Conservation (phyloP, 2,113 vertebrate species). For the Amazona guildingii region DNA sequence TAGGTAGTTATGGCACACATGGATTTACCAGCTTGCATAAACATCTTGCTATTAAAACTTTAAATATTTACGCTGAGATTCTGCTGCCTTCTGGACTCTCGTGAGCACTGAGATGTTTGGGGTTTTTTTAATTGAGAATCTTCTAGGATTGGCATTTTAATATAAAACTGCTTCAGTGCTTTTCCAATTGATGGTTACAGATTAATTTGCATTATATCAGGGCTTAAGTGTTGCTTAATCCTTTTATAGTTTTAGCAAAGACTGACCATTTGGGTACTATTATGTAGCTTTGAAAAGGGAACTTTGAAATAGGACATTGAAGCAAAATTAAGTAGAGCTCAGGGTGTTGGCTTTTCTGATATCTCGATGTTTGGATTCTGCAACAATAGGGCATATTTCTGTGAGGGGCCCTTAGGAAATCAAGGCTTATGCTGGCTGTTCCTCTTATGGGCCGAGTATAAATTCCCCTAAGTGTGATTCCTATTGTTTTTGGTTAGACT, state of each 20-base stretch:
- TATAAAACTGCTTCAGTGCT: not conserved
- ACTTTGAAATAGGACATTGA: not conserved
- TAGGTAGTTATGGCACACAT: constrained; percentile 6
- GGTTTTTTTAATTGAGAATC: not conserved
- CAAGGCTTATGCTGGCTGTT: not conserved
- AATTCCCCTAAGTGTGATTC: not conserved
- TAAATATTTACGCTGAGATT: constrained; percentile 53
- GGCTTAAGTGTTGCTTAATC: not conserved
- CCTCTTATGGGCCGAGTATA: not conserved
- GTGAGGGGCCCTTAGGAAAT: not conserved
- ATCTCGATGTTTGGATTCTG: not conserved
- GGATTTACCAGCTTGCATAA: constrained; percentile 28
- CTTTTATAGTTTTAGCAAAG: not conserved
- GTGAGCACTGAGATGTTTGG: not conserved
- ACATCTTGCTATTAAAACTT: constrained; percentile 48
- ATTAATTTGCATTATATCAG: not conserved
- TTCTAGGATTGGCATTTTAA: not conserved
- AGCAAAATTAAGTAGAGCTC: not conserved
- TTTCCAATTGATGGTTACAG: not conserved
- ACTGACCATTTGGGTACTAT: not conserved
- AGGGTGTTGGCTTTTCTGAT: not conserved
- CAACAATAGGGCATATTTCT: not conserved
- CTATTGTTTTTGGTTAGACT: not conserved
- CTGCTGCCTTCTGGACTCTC: constrained; percentile 22
- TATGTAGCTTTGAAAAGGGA: not conserved